These are phyloP conservation scores for Torymus auratus DNA, from an alignment of 2,888 invertebrate genomes.

Conservation along the genomic window DNA sequence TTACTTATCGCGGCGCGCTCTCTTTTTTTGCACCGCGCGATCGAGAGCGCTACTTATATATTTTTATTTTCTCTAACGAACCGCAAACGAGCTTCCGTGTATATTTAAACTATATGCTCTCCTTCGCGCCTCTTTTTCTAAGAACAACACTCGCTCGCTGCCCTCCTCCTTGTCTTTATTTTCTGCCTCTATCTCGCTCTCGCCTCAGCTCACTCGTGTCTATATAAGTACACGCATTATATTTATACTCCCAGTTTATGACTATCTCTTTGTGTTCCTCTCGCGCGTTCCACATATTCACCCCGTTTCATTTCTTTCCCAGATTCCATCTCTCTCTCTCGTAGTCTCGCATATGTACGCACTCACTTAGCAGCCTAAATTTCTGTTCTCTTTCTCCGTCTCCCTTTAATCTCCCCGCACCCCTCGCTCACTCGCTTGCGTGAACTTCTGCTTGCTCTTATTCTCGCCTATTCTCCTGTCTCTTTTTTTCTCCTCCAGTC, in stretches of 20 bases:
- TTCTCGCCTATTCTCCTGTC: slow-evolving; percentile 28
- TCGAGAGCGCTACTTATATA: slow-evolving; percentile 1
- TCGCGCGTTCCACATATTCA: slow-evolving; percentile 44
- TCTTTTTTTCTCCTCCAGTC: slow-evolving; percentile 36
- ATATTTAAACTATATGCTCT: slow-evolving; percentile 40
- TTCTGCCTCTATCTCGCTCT: slow-evolving; percentile 6
- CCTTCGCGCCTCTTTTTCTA: slow-evolving; percentile 36
- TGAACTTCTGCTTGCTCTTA: slow-evolving; percentile 29
- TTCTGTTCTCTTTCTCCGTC: background rate
- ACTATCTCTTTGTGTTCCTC: slow-evolving; percentile 42
- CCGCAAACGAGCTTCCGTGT: slow-evolving; percentile 36
- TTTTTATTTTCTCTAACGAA: slow-evolving; percentile 25
- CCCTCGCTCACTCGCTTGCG: background rate
- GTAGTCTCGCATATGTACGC: background rate
- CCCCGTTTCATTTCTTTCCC: slow-evolving; percentile 37
- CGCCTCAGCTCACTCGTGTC: background rate
- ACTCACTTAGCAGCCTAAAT: slow-evolving; percentile 18
- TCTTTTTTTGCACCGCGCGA: background rate
- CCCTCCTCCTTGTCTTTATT: background rate
- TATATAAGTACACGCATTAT: slow-evolving; percentile 18
- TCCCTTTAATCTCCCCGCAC: slow-evolving; percentile 15
- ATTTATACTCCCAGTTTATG: slow-evolving; percentile 51
- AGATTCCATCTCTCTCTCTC: slow-evolving; percentile 6
- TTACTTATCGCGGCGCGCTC: slow-evolving; percentile 8
- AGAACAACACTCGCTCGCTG: slow-evolving; percentile 1